Evolutionary conservation across 1,140 invertebrate species (phyloP), one percentile per base, ranked within the genome.

Genomic region (Sarcophaga bullata): DNA sequence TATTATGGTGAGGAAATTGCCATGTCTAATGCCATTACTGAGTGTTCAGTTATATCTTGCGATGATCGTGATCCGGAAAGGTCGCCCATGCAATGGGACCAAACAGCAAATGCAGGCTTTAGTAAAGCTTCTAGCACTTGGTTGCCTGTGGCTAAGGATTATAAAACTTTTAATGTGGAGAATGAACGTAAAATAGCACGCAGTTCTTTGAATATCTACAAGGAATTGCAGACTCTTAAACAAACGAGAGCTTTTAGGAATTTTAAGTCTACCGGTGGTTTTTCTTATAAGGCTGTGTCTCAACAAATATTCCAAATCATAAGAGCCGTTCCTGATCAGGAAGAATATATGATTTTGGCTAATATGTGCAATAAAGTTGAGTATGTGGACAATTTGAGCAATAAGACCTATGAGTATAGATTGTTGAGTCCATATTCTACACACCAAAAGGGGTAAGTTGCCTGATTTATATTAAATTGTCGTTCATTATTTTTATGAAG

Each of bases 1-100:
- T 97, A 96, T 87, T 94, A 96, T 90, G 96, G 96, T 8, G 96
- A 97, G 88, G 96, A 97, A 90, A 93, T 97, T 46, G 95, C 94
- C 0, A 96, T 97, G 95, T 87, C 91, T 25, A 93, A 96, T 88
- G 93, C 91, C 6, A 81, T 84, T 3, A 89, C 92, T 0, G 86
- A 89, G 11, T 94, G 91, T 88, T 87, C 91, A 8, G 90, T 92
- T 7, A 93, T 91, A 84, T 90, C 82, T 3, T 80, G 84, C 9
- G 84, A 83, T n/a, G 86, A 89, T 11, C 86, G 94, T 15, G 94
- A 95, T 87, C 92, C 92, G 0, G 90, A 89, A 46, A 90, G 95
- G 17, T 92, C 93, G 0, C 94, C 95, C 0, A 94, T 95, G 91
- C 94, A 94, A 84, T 95, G 95, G 95, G 89, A 92, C 58, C 85